A percentile compares a stretch with the other conserved stretches of the same genome.
These are phyloP conservation scores for Brachypalpus laphriformis DNA, from an alignment of 2,888 invertebrate species.

Conservation along the genomic window DNA sequence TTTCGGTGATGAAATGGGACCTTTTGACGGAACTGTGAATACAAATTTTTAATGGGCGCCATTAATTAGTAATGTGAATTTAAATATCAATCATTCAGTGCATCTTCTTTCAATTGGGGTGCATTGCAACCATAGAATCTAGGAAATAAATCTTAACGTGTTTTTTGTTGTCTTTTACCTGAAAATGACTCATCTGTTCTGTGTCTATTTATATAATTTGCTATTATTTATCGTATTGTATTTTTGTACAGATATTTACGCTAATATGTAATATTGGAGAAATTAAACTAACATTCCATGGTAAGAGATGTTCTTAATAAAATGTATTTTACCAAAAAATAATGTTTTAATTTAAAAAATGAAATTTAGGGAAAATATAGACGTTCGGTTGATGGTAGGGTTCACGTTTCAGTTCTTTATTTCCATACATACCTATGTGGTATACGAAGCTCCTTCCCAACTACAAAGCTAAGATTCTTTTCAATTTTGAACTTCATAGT, in stretches of 20 bases:
- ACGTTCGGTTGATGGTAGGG: too few relatives aligned
- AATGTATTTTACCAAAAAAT: slow-evolving; percentile 9
- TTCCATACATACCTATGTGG: too few relatives aligned
- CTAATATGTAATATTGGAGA: slow-evolving; percentile 50
- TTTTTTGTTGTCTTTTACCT: slow-evolving; percentile 48
- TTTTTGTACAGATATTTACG: slow-evolving; percentile 62
- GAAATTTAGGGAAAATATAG: too few relatives aligned
- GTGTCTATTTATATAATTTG: slow-evolving; percentile 42
- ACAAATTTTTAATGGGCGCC: slow-evolving; percentile 61
- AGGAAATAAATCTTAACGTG: slow-evolving; percentile 27
- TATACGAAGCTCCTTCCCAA: too few relatives aligned
- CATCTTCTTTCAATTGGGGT: slow-evolving; percentile 4
- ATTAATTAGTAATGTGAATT: slow-evolving; percentile 18
- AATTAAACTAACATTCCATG: slow-evolving; percentile 70
- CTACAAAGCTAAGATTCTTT: too few relatives aligned
- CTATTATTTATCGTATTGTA: slow-evolving; percentile 48
- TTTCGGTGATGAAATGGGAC: slow-evolving; percentile 86
- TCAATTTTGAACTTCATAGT: too few relatives aligned
- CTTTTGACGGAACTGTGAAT: slow-evolving; percentile 81
- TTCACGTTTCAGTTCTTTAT: too few relatives aligned
- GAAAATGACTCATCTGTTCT: slow-evolving; percentile 54
- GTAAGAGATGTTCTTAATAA: slow-evolving; percentile 51
- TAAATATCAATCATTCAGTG: slow-evolving; percentile 19
- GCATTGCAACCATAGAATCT: slow-evolving; percentile 12
- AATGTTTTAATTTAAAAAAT: not conserved